phyloP scores from a whole-genome alignment of 1,140 invertebrate species.

The Sarcophaga bullata region DNA sequence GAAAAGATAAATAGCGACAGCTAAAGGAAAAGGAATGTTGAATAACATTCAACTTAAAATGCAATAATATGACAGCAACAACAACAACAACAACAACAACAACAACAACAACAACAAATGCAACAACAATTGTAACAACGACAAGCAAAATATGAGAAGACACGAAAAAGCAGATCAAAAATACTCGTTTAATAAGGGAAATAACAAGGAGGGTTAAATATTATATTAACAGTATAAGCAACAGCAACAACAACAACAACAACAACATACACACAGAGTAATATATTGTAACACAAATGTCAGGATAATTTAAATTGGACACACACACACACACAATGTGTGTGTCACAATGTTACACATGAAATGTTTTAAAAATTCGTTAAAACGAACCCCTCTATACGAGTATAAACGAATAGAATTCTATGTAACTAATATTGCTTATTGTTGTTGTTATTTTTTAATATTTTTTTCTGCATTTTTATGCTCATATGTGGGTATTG shows the following conservation, averaged over 20 bases:
- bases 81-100: neutral
- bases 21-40: too few relatives aligned
- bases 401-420: too few relatives aligned
- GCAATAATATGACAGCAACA: neutral
- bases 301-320: slow-evolving; percentile 18
- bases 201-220: neutral
- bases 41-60: too few relatives aligned
- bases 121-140: neutral
- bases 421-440: too few relatives aligned
- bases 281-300: neutral
- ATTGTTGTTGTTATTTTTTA: neutral
- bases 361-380: too few relatives aligned
- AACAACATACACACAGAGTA: neutral
- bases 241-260: neutral
- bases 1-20: too few relatives aligned
- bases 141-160: too few relatives aligned
- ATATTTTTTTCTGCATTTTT: neutral
- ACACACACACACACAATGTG: neutral
- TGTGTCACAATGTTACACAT: too few relatives aligned
- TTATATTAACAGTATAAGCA: neutral
- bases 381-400: too few relatives aligned
- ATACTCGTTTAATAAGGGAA: too few relatives aligned
- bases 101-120: neutral
- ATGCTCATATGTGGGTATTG: neutral
- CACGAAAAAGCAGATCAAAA: too few relatives aligned